Evolutionary conservation across 2,113 vertebrate species (phyloP).

Genomic region (Caloenas nicobarica): DNA sequence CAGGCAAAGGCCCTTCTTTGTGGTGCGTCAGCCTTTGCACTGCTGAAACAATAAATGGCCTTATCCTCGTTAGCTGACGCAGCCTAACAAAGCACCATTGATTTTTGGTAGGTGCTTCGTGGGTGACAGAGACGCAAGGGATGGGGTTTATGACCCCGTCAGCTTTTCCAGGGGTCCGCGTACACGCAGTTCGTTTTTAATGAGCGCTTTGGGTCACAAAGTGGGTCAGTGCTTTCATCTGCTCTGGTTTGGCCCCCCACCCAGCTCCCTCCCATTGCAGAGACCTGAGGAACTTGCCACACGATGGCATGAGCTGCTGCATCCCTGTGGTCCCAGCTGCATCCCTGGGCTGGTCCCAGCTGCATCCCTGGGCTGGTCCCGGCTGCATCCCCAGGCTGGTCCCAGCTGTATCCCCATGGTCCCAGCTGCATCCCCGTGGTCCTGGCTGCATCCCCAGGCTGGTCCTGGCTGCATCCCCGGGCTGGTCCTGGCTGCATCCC

Average conservation of each 20-base stretch:
- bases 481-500: background rate
- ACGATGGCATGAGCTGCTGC: background rate
- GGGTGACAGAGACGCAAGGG: background rate
- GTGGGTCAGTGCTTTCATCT: constrained; percentile 19
- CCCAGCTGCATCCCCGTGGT: too few relatives aligned
- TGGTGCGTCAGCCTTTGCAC: background rate
- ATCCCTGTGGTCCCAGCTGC: background rate
- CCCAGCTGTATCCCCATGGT: too few relatives aligned
- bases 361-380: too few relatives aligned
- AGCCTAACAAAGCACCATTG: constrained; percentile 30
- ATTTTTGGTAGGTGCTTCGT: background rate
- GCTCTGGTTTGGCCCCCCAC: background rate
- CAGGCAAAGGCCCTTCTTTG: constrained; percentile 31
- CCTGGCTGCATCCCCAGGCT: too few relatives aligned
- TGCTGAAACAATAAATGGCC: constrained; percentile 7
- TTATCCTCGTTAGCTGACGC: constrained; percentile 46
- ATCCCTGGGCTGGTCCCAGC: too few relatives aligned
- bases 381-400: too few relatives aligned
- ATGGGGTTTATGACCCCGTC: background rate
- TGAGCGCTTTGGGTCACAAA: background rate
- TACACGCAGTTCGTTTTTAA: background rate
- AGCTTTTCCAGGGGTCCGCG: background rate
- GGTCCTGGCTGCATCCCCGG: too few relatives aligned
- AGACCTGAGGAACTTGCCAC: background rate
- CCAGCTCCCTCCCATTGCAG: background rate